phyloP scores from a whole-genome alignment of 2,797 vertebrate species.

The Tenualosa ilisha region DNA sequence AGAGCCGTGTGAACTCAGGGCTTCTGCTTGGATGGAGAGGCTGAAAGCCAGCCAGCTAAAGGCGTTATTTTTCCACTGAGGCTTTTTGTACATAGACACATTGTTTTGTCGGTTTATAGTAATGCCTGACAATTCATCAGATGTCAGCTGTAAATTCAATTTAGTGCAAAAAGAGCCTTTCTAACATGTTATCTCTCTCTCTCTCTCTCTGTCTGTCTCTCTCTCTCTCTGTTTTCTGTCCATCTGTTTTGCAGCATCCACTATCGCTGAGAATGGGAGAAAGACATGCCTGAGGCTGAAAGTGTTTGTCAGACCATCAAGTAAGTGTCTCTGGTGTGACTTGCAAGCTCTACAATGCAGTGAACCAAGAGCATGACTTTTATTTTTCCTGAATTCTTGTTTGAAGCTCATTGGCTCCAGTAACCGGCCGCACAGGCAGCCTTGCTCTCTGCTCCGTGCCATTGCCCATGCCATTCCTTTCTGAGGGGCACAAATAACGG shows the following conservation, averaged over 20 bases:
- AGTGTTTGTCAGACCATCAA: slow-evolving; percentile 97
- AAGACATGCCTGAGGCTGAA: slow-evolving; percentile 97
- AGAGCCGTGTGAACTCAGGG: neutral
- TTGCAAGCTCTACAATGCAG: slow-evolving; percentile 45
- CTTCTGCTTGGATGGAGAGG: neutral
- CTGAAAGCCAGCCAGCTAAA: neutral
- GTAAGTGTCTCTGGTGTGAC: slow-evolving; percentile 77
- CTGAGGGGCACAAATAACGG: slow-evolving; percentile 33
- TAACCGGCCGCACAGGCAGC: neutral
- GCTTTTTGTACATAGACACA: neutral
- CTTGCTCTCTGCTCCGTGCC: slow-evolving; percentile 59
- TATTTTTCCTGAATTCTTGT: neutral
- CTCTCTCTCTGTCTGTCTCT: neutral
- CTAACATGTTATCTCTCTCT: neutral
- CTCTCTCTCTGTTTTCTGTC: neutral
- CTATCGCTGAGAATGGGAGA: slow-evolving; percentile 91
- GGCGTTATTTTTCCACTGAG: neutral
- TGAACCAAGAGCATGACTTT: slow-evolving; percentile 59
- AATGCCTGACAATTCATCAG: neutral
- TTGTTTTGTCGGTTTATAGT: neutral
- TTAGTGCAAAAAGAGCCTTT: neutral
- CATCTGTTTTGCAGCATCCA: slow-evolving; percentile 82
- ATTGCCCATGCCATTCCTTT: slow-evolving; percentile 60
- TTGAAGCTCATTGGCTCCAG: neutral
- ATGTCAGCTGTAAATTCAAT: neutral